Base-by-base conservation (phyloP, 1,140 invertebrate genomes). In the Asbolus verrucosus region DNA sequence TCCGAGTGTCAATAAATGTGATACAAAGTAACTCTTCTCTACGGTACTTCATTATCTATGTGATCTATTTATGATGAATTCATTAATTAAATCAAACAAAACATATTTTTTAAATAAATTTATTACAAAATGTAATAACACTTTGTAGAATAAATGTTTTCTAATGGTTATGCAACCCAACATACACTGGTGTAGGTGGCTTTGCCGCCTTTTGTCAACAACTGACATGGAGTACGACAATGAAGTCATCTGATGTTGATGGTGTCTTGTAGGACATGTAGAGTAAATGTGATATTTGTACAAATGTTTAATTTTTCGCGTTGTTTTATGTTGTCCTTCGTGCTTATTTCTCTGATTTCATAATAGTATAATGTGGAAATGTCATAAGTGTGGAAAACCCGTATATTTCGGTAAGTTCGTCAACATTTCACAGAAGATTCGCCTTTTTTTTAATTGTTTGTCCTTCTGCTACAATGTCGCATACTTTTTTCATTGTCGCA, bases 311-410 rank as follows among this genome's bases (percentile, higher is more conserved):
- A 18, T 70, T 54, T 70, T 54, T 8, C 6, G 11, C 19, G 18
- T 66, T 59, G 33, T 65, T 65, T 41, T 66, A 18, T 67, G 43
- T 59, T 21, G 36, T 39, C 14, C 38, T 67, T 59, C 8, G 16
- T 41, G 21, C 15, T 11, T 43, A 14, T 59, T 24, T 13, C 30
- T 60, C 27, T 67, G 19, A 65, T 30, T 65, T 39, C 8, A 65
- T 24, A 21, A 33, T 36, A 67, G 65, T 59, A 79, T 63, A 16
- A 94, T 94, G 92, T 93, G 91, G 91, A 92, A 92, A 85, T 94
- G 92, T 83, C 91, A 92, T 81, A 92, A 92, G 83, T 94, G 92
- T 82, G 90, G 89, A 73, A 94, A 94, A 84, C 92, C 92, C 60
- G 92, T 94, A 72, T 94, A 91, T 84, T 94, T 94, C 80, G 92